Evolutionary conservation across 2,888 invertebrate species (phyloP).

Genomic region (Auanema freiburgensis): DNA sequence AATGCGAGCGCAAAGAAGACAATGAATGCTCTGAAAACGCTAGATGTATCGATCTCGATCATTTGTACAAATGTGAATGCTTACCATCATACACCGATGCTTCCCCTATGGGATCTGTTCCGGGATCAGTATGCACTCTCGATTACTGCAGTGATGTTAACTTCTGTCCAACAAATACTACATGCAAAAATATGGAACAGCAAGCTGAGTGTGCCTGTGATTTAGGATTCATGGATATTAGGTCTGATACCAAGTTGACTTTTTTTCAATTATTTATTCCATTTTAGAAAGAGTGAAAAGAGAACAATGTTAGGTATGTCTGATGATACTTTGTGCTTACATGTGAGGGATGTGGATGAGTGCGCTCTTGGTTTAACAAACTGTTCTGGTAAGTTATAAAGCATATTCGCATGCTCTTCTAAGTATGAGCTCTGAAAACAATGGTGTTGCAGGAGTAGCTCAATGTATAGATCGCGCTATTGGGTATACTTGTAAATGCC

Average conservation of each 20-base stretch:
- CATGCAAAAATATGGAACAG: constrained; percentile 86
- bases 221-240: constrained; percentile 78
- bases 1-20: constrained; percentile 55
- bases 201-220: constrained; percentile 88
- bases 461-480: constrained; percentile 58
- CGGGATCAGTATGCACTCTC: constrained; percentile 54
- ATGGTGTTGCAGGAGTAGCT: constrained; percentile 45
- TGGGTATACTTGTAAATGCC: constrained; percentile 63
- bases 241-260: not conserved
- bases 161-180: constrained; percentile 85
- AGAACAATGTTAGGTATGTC: constrained; percentile 49
- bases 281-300: constrained; percentile 44
- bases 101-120: constrained; percentile 53
- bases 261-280: not conserved
- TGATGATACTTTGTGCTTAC: constrained; percentile 56
- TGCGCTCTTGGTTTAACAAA: constrained; percentile 63
- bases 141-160: constrained; percentile 68
- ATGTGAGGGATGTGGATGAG: constrained; percentile 60
- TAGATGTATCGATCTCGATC: constrained; percentile 62
- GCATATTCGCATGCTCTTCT: too few relatives aligned
- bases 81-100: constrained; percentile 58
- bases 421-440: too few relatives aligned
- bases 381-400: constrained; percentile 47
- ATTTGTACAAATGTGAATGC: constrained; percentile 64
- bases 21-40: constrained; percentile 59